A percentile compares a stretch with the other conserved stretches of the same genome.
These are phyloP conservation scores for Cotesia vestalis DNA, from an alignment of 1,140 invertebrate species.

Conservation along the genomic window DNA sequence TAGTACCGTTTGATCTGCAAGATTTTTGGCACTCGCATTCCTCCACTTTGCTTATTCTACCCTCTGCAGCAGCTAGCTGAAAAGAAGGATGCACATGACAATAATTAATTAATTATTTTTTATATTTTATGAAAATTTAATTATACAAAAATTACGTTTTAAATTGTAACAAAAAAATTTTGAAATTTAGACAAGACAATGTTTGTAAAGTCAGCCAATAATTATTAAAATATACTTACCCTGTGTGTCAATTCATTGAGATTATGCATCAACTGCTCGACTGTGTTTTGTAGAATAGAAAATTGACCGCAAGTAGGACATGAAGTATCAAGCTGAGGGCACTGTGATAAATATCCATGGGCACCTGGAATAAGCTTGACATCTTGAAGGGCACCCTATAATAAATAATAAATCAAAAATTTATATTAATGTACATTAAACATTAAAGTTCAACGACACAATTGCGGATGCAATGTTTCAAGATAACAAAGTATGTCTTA, in stretches of 20 bases:
- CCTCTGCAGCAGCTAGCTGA: slow-evolving; percentile 81
- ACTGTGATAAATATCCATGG: slow-evolving; percentile 86
- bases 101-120: slow-evolving; percentile 5
- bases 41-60: slow-evolving; percentile 78
- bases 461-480: slow-evolving; percentile 2
- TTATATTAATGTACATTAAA: neutral
- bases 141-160: neutral
- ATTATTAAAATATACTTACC: slow-evolving; percentile 63
- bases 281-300: slow-evolving; percentile 79
- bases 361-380: slow-evolving; percentile 84
- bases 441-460: neutral
- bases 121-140: neutral
- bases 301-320: slow-evolving; percentile 93
- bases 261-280: slow-evolving; percentile 69
- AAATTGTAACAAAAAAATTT: neutral
- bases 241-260: slow-evolving; percentile 71
- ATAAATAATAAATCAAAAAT: slow-evolving; percentile 36
- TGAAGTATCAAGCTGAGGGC: slow-evolving; percentile 83
- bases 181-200: too few species aligned
- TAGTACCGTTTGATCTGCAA: slow-evolving; percentile 81
- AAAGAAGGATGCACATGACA: slow-evolving; percentile 60
- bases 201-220: neutral
- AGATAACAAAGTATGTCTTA: slow-evolving; percentile 3
- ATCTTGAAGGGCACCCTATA: slow-evolving; percentile 87
- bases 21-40: slow-evolving; percentile 90